Base-by-base conservation (phyloP, 2,888 invertebrate genomes). In the Odontocerum albicorne region DNA sequence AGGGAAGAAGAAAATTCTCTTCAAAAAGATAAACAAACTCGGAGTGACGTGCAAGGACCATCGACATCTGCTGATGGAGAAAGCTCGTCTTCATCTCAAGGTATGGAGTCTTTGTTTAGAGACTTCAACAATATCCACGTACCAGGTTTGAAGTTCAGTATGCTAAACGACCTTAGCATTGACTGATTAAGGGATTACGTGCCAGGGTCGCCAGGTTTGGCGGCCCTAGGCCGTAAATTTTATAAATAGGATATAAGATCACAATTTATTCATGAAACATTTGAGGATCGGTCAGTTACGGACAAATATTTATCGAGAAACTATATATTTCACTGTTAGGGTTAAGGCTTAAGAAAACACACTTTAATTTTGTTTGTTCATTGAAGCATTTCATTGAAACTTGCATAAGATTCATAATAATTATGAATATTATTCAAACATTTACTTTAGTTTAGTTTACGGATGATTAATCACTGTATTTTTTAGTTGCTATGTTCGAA, bases 91-190 rank as follows among this genome's bases (percentile, higher is more conserved):
- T 45, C 58, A 3, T 33, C 51, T 6, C 66, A 72, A 0, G 51
- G 39, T 21, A 38, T 60, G 19, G 57, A 57, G 16, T 55, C 60
- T n/a, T 10, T 77, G 4, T 75, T 78, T 68, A 75, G 72, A 0
- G 77, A 77, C 62, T 75, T 78, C 67, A 71, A 75, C 1, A 76
- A 75, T 0, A 65, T 78, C 0, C 77, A 77, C 49, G 76, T 78
- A 1, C 72, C 75, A 1, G 75, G 72, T 61, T 70, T 77, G 12
- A 77, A 76, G 44, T 70, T 77, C 16, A 77, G 77, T 51, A 76
- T 76, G 68, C 71, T 76, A 1, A 74, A 77, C 65, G 78, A 78
- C 55, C 67, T 78, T 16, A 75, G 72, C 60, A 75, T 78, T 51
- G 78, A 78, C 74, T 78, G 78, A 78, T 76, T 78, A 72, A 77